Evolutionary conservation across 2,113 vertebrate genomes (phyloP).

Genomic region (Channa argus): DNA sequence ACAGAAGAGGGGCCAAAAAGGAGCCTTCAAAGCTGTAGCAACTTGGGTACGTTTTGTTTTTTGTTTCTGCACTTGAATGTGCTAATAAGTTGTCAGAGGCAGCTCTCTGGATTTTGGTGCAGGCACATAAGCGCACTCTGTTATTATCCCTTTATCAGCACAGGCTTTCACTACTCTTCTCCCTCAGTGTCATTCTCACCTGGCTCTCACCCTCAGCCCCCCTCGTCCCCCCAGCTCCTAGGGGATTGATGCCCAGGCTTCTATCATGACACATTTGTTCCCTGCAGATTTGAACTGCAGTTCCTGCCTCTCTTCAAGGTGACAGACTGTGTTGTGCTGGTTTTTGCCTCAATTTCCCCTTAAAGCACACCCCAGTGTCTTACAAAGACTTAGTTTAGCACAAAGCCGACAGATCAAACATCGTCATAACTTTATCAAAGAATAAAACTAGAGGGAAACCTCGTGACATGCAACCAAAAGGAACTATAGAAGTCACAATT

Average conservation of each 20-base stretch:
- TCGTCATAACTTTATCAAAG: conserved; percentile 63
- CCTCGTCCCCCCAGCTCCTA: conserved; percentile 30
- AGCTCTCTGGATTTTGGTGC: conserved; percentile 41
- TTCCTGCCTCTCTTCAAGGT: conserved; percentile 65
- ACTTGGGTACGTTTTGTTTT: conserved; percentile 55
- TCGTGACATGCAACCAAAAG: conserved; percentile 40
- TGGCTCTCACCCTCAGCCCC: conserved; percentile 42
- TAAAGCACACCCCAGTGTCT: conserved; percentile 50
- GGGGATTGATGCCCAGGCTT: conserved; percentile 60
- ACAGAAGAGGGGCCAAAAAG: conserved; percentile 61
- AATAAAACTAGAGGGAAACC: conserved; percentile 28
- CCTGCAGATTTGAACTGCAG: conserved; percentile 60
- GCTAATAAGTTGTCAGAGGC: conserved; percentile 69
- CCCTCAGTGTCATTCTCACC: conserved; percentile 28
- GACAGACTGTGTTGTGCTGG: conserved; percentile 47
- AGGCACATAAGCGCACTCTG: conserved; percentile 32
- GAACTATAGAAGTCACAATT: conserved; percentile 21
- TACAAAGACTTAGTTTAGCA: conserved; percentile 22
- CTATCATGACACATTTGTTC: conserved; percentile 65
- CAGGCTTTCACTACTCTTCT: conserved; percentile 6
- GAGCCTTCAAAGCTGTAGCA: conserved; percentile 64
- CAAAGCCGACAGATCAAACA: conserved; percentile 66
- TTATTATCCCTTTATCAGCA: conserved; percentile 57
- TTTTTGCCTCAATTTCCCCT: conserved; percentile 52
- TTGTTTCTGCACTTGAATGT: conserved; percentile 57